These are phyloP conservation scores for Camponotus pennsylvanicus DNA, from an alignment of 1,140 invertebrate species.

Conservation along the genomic window DNA sequence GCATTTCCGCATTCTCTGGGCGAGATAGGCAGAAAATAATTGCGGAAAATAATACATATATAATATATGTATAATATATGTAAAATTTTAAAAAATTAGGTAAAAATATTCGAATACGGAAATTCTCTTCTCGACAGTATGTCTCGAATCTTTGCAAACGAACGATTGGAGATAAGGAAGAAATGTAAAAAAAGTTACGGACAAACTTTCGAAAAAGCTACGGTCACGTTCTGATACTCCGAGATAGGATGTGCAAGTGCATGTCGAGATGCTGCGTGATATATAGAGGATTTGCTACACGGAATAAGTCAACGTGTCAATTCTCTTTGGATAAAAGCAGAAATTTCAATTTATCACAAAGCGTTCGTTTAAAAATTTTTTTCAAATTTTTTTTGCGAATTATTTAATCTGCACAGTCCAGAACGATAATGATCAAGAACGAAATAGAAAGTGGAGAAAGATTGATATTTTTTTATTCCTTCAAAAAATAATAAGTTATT, in stretches of 20 bases:
- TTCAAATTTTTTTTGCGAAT: not conserved
- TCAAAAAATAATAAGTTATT: not conserved
- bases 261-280: slow-evolving; percentile 63
- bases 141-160: not conserved
- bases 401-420: not conserved
- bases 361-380: not conserved
- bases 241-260: slow-evolving; percentile 27
- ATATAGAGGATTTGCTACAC: slow-evolving; percentile 34
- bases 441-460: not conserved
- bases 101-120: not conserved
- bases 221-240: slow-evolving; percentile 26
- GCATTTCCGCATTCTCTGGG: not conserved
- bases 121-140: not conserved
- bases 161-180: not conserved
- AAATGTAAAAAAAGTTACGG: slow-evolving; percentile 12
- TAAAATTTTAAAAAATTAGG: not conserved
- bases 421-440: not conserved
- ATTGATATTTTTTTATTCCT: not conserved
- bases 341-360: slow-evolving; percentile 29
- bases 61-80: not conserved
- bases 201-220: slow-evolving; percentile 16
- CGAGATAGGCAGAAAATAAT: not conserved
- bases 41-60: not conserved
- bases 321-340: slow-evolving; percentile 3
- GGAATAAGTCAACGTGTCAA: slow-evolving; percentile 56